Percentiles rank a stretch among this genome's conserved stretches.
phyloP scores from a whole-genome alignment of 2,113 vertebrate genomes.

The Bombycilla garrulus region DNA sequence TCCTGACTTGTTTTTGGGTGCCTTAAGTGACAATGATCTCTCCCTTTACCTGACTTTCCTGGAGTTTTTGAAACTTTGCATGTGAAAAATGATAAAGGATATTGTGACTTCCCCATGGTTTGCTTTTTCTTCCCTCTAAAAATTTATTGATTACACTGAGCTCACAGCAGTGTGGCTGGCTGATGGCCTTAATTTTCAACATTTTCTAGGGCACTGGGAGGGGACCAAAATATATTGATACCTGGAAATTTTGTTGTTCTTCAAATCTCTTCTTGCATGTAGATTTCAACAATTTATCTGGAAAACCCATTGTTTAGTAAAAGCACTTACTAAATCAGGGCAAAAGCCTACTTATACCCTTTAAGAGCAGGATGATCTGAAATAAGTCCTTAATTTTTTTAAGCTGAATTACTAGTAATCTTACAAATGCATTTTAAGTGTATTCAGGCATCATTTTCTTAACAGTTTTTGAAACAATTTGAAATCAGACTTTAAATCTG shows the following conservation, averaged over 20 bases:
- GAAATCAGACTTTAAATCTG: neutral
- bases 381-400: neutral
- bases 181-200: neutral
- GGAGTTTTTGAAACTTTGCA: neutral
- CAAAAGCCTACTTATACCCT: neutral
- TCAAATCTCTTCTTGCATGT: neutral
- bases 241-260: neutral
- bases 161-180: neutral
- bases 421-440: neutral
- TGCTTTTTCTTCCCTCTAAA: constrained; percentile 13
- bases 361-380: neutral
- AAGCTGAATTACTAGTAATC: neutral
- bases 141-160: neutral
- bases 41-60: neutral
- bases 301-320: neutral
- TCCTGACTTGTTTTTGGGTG: neutral
- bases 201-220: neutral
- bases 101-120: neutral
- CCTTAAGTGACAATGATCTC: neutral
- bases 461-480: neutral
- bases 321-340: neutral
- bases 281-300: neutral
- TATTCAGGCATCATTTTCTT: neutral
- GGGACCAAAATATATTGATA: neutral
- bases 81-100: neutral